Evolutionary conservation across 1,140 invertebrate genomes (phyloP), one percentile per base, ranked within the genome.

Genomic region (Lordiphosa stackelbergi): DNA sequence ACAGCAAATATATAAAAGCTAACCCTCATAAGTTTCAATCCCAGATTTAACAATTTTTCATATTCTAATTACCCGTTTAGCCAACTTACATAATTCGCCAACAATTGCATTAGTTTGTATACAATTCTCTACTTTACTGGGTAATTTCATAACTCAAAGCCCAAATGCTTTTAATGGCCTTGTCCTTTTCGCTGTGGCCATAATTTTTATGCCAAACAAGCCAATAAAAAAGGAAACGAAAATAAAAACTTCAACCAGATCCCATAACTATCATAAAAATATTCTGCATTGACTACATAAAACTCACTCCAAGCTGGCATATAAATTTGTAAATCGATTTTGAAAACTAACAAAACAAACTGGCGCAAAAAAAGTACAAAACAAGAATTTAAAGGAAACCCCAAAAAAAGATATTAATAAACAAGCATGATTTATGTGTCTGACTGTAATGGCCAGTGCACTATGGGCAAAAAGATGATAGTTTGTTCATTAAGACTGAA

Each of bases 341-440:
- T 47, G 56, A 55, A 74, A 74, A 74, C 71, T 66, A 61, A 74
- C 71, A 74, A 66, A 69, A 74, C 65, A 69, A 73, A 66, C 52
- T 74, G 69, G 65, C 71, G 69, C 61, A 68, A 54, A 55, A 53
- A 48, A 11, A 52, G 16, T 24, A 59, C 47, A 62, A 53, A 68
- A 58, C 40, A 43, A 41, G 47, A 31, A 42, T 3, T 10, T 8
- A n/a, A 34, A 5, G 24, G 12, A 51, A 16, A 47, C 12, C 16
- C 9, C 11, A 36, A 41, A 38, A 12, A 69, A 60, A 55, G 66
- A 69, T 74, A 74, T 74, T 73, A 74, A 74, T 69, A 74, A 69
- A 74, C 61, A 66, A 55, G 66, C 66, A 74, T 74, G 66, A 74
- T 74, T 74, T 74, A 74, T 74, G 71, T 74, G 72, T 74, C 72